A percentile compares a stretch with the other conserved stretches of the same genome.
Conservation (phyloP, 2,113 vertebrate genomes). For the Elgaria multicarinata region DNA sequence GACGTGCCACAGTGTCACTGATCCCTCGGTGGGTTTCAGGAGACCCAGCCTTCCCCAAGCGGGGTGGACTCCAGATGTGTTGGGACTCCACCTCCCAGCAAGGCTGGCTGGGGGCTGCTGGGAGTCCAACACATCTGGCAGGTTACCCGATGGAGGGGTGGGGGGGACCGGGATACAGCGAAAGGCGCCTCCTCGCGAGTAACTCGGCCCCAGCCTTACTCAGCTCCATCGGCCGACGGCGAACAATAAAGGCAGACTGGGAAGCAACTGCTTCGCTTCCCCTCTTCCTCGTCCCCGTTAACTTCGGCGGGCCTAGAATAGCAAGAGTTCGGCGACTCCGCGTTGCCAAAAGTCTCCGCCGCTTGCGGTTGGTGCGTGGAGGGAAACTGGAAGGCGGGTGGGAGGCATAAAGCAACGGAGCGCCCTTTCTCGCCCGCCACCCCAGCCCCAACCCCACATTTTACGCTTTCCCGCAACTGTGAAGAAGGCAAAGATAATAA, state of each 20-base stretch:
- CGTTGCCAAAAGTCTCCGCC: neutral
- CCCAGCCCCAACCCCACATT: neutral
- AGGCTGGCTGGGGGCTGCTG: too few relatives aligned
- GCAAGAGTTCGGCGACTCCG: neutral
- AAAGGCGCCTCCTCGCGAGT: neutral
- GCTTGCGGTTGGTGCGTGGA: neutral
- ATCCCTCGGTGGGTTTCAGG: neutral
- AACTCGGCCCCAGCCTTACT: neutral
- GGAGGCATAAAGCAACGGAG: neutral
- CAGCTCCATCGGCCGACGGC: neutral
- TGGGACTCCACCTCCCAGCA: too few relatives aligned
- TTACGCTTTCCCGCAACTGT: neutral
- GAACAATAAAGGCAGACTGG: neutral
- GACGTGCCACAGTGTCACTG: neutral
- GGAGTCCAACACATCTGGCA: too few relatives aligned
- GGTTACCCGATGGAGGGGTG: too few relatives aligned
- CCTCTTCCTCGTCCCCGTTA: neutral
- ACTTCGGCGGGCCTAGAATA: neutral
- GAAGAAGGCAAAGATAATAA: neutral
- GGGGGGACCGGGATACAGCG: too few relatives aligned
- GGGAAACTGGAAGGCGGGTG: neutral
- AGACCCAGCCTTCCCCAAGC: too few relatives aligned
- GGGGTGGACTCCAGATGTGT: too few relatives aligned
- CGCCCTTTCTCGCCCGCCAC: neutral
- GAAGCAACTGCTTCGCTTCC: neutral